phyloP scores from a whole-genome alignment of 2,113 vertebrate species.

The Mobula birostris region DNA sequence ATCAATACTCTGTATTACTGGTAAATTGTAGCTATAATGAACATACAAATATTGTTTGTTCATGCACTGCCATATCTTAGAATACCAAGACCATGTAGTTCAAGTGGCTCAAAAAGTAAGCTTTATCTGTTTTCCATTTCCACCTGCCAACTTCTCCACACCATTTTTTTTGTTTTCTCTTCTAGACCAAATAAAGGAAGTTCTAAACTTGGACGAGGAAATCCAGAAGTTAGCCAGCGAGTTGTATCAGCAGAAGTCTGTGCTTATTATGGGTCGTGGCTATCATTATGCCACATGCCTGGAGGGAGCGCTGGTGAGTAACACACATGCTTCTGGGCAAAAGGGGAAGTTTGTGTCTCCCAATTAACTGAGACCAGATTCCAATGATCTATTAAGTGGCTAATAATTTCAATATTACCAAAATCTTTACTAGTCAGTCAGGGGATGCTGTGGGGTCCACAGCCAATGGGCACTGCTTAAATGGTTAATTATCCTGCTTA shows the following conservation, averaged over 20 bases:
- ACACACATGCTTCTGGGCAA: neutral
- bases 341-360: too few relatives aligned
- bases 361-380: neutral
- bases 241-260: slow-evolving; percentile 30
- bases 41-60: neutral
- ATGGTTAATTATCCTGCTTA: neutral
- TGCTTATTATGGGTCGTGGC: slow-evolving; percentile 39
- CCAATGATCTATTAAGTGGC: neutral
- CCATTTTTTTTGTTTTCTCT: neutral
- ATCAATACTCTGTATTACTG: neutral
- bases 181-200: slow-evolving; percentile 38
- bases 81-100: neutral
- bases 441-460: neutral
- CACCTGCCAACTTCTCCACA: neutral
- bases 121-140: neutral
- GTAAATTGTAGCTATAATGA: neutral
- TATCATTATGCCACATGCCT: slow-evolving; percentile 39
- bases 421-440: neutral
- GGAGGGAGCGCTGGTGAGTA: slow-evolving; percentile 39
- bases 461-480: neutral
- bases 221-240: slow-evolving; percentile 35
- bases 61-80: neutral
- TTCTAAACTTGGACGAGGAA: slow-evolving; percentile 30
- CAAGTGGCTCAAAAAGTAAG: neutral
- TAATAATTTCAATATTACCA: neutral